Conservation (phyloP, 1,140 invertebrate genomes). For the Lepidostoma basale region DNA sequence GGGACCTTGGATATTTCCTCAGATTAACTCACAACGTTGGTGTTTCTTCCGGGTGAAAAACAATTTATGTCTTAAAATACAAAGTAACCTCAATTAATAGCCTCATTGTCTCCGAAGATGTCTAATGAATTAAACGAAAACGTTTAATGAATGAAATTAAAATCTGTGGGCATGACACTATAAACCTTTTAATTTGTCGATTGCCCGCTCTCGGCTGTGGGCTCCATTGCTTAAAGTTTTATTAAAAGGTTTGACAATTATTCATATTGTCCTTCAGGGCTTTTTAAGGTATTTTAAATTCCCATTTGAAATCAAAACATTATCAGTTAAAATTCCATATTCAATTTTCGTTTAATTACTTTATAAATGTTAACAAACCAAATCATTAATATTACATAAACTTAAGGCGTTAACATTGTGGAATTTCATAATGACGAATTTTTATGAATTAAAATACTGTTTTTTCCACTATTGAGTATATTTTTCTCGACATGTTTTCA, state of each 20-base stretch:
- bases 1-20: constrained; percentile 15
- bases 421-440: too few species aligned
- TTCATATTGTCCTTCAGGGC: not conserved
- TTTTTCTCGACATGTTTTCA: too few species aligned
- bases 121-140: not conserved
- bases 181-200: not conserved
- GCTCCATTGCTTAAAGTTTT: not conserved
- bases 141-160: too few species aligned
- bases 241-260: not conserved
- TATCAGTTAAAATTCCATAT: too few species aligned
- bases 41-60: constrained; percentile 1
- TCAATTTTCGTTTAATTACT: too few species aligned
- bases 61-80: not conserved
- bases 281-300: too few species aligned
- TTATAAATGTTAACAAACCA: too few species aligned
- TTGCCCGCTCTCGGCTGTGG: not conserved
- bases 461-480: too few species aligned
- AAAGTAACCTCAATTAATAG: constrained; percentile 15
- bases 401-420: too few species aligned
- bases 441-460: too few species aligned
- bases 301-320: too few species aligned
- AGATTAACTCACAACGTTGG: constrained; percentile 1
- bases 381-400: too few species aligned
- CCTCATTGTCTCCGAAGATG: constrained; percentile 6
- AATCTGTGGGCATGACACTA: not conserved